Base-by-base conservation (phyloP, 2,797 vertebrate species). In the Sebastes kiyomatsui region DNA sequence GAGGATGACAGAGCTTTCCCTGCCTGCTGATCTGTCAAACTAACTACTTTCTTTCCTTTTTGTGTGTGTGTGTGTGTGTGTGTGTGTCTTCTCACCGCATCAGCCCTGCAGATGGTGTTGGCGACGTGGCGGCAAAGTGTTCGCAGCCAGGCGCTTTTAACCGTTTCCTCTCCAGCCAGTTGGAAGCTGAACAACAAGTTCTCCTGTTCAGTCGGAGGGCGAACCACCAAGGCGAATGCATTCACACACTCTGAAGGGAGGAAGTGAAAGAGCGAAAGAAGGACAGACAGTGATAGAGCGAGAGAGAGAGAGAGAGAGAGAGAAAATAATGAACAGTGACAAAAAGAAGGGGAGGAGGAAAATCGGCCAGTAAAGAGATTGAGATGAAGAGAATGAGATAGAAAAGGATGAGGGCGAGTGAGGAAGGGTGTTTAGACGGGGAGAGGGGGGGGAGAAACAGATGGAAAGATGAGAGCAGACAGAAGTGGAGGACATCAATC, bases 181-280 rank as follows among this genome's bases (percentile, higher is more conserved):
- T 99, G 97, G 95, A 99, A 99, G 90, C 97, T 99, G 90, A 99
- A 97, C 84, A 99, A 94, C 89, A 98, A 94, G 90, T 99, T 99
- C 91, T 97, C 95, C 90, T 97, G 98, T 87, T 99, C 98, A 1
- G 98, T 99, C 2, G 98, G 98, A 52, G 97, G 98, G 75, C 95
- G 96, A 66, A 99, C 98, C 79, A 99, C 96, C 91, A 99, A 92
- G 58, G 97, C 97, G 59, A 99, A 99, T 12, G 98, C 97, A 81
- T 97, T 99, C 64, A 94, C 96, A 91, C 98, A 99, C 55, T 99
- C 98, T 99, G 93, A 70, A 67, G 20, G 38, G n/a, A 82, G 64
- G 38, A 58, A 71, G 42, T 2, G 16, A 73, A n/a, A 25, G 32
- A 59, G 30, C 18, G 25, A 67, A 13, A 60, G 22, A 61, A 23